Evolutionary conservation across 2,797 vertebrate species (phyloP).

Genomic region (Danio kyathit): DNA sequence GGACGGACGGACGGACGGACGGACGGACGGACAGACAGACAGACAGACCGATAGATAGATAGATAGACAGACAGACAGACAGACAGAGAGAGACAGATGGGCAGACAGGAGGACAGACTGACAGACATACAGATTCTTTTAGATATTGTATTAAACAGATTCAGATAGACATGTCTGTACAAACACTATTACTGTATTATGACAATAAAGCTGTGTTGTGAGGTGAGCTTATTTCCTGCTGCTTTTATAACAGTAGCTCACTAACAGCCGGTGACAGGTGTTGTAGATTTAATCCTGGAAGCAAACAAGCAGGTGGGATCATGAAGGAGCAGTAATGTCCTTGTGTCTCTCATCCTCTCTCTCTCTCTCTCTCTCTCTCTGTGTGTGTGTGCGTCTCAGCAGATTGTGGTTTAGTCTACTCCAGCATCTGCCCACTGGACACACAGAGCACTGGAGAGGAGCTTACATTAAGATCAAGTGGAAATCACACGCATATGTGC

Average conservation of each 20-base stretch:
- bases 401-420: slow-evolving; percentile 5
- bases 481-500: neutral
- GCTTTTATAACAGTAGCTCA: neutral
- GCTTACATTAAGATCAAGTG: slow-evolving; percentile 29
- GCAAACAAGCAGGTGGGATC: slow-evolving; percentile 57
- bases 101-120: too few relatives aligned
- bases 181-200: slow-evolving; percentile 1
- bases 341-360: slow-evolving; percentile 5
- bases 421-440: slow-evolving; percentile 21
- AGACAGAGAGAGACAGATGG: too few relatives aligned
- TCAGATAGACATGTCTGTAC: neutral
- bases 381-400: neutral
- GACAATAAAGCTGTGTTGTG: slow-evolving; percentile 28
- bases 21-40: too few relatives aligned
- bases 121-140: too few relatives aligned
- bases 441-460: neutral
- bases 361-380: neutral
- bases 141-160: too few relatives aligned
- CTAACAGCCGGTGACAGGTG: slow-evolving; percentile 37
- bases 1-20: too few relatives aligned
- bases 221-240: slow-evolving; percentile 25
- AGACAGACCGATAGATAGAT: too few relatives aligned
- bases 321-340: slow-evolving; percentile 32
- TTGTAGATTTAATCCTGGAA: slow-evolving; percentile 25
- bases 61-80: too few relatives aligned